Evolutionary conservation across 2,113 vertebrate genomes (phyloP).

Genomic region (Gobio gobio): DNA sequence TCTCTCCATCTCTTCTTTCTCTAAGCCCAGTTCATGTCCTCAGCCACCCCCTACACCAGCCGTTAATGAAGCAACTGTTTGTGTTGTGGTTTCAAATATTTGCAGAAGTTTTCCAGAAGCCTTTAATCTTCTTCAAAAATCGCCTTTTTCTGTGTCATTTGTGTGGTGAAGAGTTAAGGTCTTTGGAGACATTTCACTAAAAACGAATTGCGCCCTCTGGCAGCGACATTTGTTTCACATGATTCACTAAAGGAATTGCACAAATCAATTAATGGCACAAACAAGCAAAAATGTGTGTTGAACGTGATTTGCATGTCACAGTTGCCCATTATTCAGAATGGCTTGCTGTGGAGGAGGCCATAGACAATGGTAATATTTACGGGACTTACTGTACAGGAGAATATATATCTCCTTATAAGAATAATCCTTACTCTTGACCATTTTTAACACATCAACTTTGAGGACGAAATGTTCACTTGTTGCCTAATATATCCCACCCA

Average conservation of each 20-base stretch:
- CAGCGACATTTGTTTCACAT: neutral
- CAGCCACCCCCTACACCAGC: neutral
- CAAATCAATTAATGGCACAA: neutral
- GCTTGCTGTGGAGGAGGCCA: no score
- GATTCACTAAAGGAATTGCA: neutral
- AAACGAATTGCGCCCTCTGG: neutral
- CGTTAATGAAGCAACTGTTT: neutral
- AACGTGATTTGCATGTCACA: neutral
- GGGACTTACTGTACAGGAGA: no score
- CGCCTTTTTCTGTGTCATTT: neutral
- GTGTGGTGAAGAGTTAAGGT: neutral
- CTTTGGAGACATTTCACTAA: neutral
- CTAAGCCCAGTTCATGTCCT: slow-evolving; percentile 6
- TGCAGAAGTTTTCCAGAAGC: neutral
- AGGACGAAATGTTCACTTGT: no score
- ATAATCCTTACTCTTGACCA: no score
- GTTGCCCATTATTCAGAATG: neutral
- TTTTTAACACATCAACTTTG: no score
- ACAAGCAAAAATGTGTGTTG: neutral
- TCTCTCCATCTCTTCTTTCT: slow-evolving; percentile 66
- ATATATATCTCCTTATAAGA: no score
- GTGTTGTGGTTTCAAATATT: slow-evolving; percentile 6
- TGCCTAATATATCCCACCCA: no score
- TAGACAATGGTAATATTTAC: no score
- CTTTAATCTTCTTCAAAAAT: neutral